Base-by-base conservation (phyloP, 1,140 invertebrate genomes). In the Tetramorium parvispinum region DNA sequence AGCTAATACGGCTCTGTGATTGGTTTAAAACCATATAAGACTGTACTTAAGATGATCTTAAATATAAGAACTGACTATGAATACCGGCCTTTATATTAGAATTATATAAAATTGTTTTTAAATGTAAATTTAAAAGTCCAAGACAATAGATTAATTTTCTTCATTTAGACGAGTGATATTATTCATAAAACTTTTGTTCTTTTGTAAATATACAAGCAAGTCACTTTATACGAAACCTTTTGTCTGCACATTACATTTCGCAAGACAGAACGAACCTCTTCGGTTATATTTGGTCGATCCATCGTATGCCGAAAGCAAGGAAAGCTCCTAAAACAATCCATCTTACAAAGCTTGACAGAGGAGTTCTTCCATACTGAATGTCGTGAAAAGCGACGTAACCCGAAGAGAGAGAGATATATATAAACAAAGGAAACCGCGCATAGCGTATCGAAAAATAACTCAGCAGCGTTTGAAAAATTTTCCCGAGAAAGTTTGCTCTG, bases 341-440 rank as follows among this genome's bases (percentile, higher is more conserved):
- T 89, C 83, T 88, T 88, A 49, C 32, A 32, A 85, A 85, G 82
- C 43, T 71, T 79, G 88, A 89, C 86, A 61, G 88, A 86, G 43
- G 59, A 70, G 53, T 85, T 79, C 78, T 85, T 43, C 68, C 16
- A 73, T 59, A 59, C 53, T 83, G 46, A 40, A 82, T 73, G 53
- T 83, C 32, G 13, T 37, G 81, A 65, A 49, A 87, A 76, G 71
- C 27, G 24, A 83, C 63, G 46, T 32, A 43, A 78, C 18, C 37
- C 27, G 73, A 76, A 63, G 51, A 53, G 24, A 83, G 27, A 13
- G 11, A 11, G 51, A 46, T 75, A 59, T 49, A 59, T 49, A 59
- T 61, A 73, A 82, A 82, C 66, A 83, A 83, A 83, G 18, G 3
- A 70, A n/a, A 49, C 16, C 24, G 24, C n/a, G 46, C 24, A n/a